These are phyloP conservation scores for Vanessa cardui DNA, from an alignment of 2,888 invertebrate species.

Conservation along the genomic window DNA sequence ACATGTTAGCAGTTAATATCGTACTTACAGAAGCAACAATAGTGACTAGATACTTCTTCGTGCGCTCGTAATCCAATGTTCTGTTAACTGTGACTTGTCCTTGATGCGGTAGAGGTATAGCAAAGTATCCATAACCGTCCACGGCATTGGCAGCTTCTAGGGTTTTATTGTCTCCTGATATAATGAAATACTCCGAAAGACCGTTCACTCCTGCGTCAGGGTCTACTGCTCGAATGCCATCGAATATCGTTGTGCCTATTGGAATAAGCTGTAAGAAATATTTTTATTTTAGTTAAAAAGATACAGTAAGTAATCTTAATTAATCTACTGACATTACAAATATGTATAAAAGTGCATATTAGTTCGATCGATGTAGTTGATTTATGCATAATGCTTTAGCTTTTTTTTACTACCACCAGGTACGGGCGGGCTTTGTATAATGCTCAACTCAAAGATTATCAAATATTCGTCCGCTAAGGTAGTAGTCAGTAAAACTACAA, in stretches of 20 bases:
- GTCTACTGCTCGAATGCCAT: slow-evolving; percentile 90
- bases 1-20: background rate
- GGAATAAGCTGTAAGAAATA: slow-evolving; percentile 88
- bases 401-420: too few relatives aligned
- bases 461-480: too few relatives aligned
- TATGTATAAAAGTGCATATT: too few relatives aligned
- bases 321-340: too few relatives aligned
- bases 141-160: slow-evolving; percentile 80
- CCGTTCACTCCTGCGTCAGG: slow-evolving; percentile 95
- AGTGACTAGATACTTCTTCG: slow-evolving; percentile 93
- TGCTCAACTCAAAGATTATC: too few relatives aligned
- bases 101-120: slow-evolving; percentile 93
- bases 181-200: slow-evolving; percentile 92
- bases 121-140: slow-evolving; percentile 92
- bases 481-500: too few relatives aligned
- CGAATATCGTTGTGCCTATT: slow-evolving; percentile 92
- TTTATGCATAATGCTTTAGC: too few relatives aligned
- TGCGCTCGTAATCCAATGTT: slow-evolving; percentile 93
- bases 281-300: too few relatives aligned
- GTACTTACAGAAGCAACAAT: slow-evolving; percentile 93
- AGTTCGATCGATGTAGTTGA: too few relatives aligned
- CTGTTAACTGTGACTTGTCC: slow-evolving; percentile 94
- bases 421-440: too few relatives aligned
- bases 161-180: slow-evolving; percentile 83
- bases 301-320: too few relatives aligned